A percentile compares a stretch with the other conserved stretches of the same genome.
phyloP scores from a whole-genome alignment of 2,113 vertebrate genomes.

The Cyanoramphus novaezelandiae region DNA sequence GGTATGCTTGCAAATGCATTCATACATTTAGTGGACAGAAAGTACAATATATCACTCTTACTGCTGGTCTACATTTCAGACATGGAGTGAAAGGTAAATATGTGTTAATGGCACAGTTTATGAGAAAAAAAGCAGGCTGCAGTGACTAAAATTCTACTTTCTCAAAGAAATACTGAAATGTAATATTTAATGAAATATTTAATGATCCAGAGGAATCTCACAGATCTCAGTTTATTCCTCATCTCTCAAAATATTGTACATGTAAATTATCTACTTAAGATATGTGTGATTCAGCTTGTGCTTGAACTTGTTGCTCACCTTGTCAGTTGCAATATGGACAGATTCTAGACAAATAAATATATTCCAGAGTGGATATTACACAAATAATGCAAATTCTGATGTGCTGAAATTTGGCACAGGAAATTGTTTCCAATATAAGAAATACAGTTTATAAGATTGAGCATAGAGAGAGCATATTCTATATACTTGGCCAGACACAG shows the following conservation, averaged over 20 bases:
- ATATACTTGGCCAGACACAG: background rate
- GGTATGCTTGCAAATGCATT: background rate
- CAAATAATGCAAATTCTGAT: background rate
- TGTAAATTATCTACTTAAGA: constrained; percentile 12
- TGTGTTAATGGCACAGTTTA: background rate
- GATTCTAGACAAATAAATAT: background rate
- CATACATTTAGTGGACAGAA: background rate
- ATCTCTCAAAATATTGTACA: constrained; percentile 52
- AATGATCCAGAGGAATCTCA: background rate
- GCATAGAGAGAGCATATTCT: background rate
- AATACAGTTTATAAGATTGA: background rate
- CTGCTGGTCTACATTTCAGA: background rate
- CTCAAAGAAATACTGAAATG: background rate
- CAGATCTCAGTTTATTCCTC: constrained; percentile 35
- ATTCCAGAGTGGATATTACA: background rate
- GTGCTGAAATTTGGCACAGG: background rate
- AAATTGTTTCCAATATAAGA: background rate
- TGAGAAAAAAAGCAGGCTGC: background rate
- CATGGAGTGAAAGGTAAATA: background rate
- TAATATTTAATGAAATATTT: background rate
- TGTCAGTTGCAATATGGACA: constrained; percentile 10
- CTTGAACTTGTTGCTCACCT: constrained; percentile 24
- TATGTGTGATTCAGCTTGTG: background rate
- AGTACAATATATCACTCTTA: background rate
- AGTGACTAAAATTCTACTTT: constrained; percentile 4